phyloP scores from a whole-genome alignment of 2,113 vertebrate genomes.

The Chionomys nivalis region DNA sequence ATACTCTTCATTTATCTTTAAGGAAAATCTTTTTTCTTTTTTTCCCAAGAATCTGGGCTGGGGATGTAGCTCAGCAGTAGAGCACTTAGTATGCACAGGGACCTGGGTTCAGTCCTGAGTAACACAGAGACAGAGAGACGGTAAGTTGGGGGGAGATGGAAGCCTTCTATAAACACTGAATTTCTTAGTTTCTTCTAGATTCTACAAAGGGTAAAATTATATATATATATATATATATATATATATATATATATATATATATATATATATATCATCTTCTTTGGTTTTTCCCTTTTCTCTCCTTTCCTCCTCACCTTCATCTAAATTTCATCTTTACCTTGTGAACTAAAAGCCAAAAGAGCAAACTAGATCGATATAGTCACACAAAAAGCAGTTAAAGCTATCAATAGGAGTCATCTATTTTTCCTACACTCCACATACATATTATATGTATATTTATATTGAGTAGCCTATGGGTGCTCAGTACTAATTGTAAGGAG shows the following conservation, averaged over 20 bases:
- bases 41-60: not conserved
- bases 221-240: too few species aligned
- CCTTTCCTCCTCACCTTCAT: not conserved
- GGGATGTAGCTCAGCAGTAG: not conserved
- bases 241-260: not conserved
- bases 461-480: not conserved
- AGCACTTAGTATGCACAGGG: not conserved
- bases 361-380: not conserved
- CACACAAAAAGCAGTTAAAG: conserved; percentile 12
- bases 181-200: conserved; percentile 50
- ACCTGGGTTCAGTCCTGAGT: not conserved
- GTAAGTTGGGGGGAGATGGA: not conserved
- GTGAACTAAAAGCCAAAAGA: conserved; percentile 25
- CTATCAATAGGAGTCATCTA: not conserved
- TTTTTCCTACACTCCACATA: not conserved
- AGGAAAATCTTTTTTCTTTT: conserved; percentile 31
- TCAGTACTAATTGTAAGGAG: not conserved
- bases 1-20: conserved; percentile 47
- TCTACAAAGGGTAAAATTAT: not conserved
- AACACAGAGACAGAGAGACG: not conserved
- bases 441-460: not conserved
- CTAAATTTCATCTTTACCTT: not conserved
- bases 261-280: not conserved
- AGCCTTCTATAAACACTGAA: conserved; percentile 37
- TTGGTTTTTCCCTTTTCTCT: conserved; percentile 43